These are phyloP conservation scores for Parauchenoglanis punctatus DNA, from an alignment of 2,797 vertebrate genomes.

Conservation along the genomic window DNA sequence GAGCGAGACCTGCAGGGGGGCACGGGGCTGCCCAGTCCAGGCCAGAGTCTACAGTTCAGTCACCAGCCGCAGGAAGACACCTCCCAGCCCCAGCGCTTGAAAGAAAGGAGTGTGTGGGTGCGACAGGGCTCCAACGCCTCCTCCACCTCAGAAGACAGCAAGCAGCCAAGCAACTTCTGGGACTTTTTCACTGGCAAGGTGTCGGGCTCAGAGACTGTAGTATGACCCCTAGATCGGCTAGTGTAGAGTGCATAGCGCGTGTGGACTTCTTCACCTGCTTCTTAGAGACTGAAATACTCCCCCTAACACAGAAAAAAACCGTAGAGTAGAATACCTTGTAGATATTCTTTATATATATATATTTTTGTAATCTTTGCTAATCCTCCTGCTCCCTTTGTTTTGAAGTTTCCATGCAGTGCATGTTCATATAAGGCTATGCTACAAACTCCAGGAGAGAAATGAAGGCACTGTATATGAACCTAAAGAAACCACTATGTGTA, in stretches of 20 bases:
- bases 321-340: constrained; percentile 10
- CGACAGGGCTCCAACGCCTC: constrained; percentile 68
- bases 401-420: constrained; percentile 19
- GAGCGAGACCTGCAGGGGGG: constrained; percentile 42
- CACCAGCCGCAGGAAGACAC: constrained; percentile 40
- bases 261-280: constrained; percentile 33
- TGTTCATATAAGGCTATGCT: constrained; percentile 8
- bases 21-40: constrained; percentile 49
- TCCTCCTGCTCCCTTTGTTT: neutral
- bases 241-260: constrained; percentile 11
- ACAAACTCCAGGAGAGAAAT: constrained; percentile 26
- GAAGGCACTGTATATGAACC: constrained; percentile 20
- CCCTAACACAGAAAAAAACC: constrained; percentile 1
- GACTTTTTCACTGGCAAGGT: constrained; percentile 82
- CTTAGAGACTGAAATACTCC: constrained; percentile 31
- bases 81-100: constrained; percentile 52
- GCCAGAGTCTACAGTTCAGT: constrained; percentile 59
- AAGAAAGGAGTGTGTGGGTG: constrained; percentile 74
- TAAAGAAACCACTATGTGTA: neutral
- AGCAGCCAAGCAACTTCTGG: constrained; percentile 74
- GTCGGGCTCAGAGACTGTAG: constrained; percentile 77
- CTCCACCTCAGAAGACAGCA: constrained; percentile 56
- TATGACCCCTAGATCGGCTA: constrained; percentile 66
- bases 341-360: constrained; percentile 18
- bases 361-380: constrained; percentile 15